Evolutionary conservation across 2,113 vertebrate genomes (phyloP), one percentile per base, ranked within the genome.

Genomic region (Empidonax alnorum): DNA sequence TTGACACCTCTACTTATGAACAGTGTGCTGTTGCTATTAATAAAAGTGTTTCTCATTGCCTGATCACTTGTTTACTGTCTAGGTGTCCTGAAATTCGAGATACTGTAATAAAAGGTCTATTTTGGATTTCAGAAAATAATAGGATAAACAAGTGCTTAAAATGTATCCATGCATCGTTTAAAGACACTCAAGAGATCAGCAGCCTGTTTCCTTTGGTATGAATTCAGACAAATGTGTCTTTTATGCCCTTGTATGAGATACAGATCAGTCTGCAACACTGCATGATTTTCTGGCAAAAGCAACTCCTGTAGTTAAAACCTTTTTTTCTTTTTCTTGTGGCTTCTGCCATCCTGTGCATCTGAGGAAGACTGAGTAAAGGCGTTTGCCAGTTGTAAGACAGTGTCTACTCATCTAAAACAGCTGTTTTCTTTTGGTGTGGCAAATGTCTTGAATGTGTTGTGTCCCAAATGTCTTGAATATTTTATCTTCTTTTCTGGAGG

Each of bases 31-130:
- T 74, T 96, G 85, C 92, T 96, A 72, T 92, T 95, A 88, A 91
- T 90, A 14, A 8, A 81, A 84, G 67, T 86, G 68, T 88, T 94
- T 96, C 76, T 90, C 79, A 77, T 88, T 90, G 67, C 63, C 59
- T 37, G 33, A 74, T 79, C 33, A 6, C 63, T 97, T 94, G 85
- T 94, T 96, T 96, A 88, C 94, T 71, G 63, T 76, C 66, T 75
- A 88, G n/a, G 65, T 90, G 88, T 88, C 83, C 80, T 93, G 83
- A 89, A 93, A 93, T 39, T 86, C 3, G 85, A 90, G 79, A 84
- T 92, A 71, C 75, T 90, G 73, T 86, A 84, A 88, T 90, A 83
- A 94, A 94, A 91, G 16, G 3, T 86, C 77, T 94, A 9, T 79
- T 92, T 92, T 55, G 31, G 65, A 67, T 84, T 93, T 95, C 69